phyloP scores from a whole-genome alignment of 2,888 invertebrate species.

The Pterostichus niger region DNA sequence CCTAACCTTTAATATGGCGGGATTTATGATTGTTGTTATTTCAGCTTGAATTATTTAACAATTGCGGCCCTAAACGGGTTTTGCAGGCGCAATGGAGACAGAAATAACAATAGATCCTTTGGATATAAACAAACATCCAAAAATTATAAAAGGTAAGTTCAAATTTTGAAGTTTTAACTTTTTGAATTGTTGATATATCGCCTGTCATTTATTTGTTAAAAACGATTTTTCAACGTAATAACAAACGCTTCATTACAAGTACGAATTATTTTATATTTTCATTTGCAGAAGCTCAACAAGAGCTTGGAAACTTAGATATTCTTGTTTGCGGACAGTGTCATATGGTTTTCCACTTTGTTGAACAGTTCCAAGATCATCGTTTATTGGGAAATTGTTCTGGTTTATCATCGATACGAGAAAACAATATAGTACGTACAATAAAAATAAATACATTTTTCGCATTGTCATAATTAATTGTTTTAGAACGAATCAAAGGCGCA shows the following conservation, averaged over 20 bases:
- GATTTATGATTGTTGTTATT: constrained; percentile 37
- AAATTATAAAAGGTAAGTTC: constrained; percentile 80
- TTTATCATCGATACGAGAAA: constrained; percentile 82
- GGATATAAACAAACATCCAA: constrained; percentile 82
- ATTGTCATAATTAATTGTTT: constrained; percentile 55
- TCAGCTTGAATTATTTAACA: constrained; percentile 30
- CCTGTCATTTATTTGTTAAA: constrained; percentile 40
- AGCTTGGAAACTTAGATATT: constrained; percentile 87
- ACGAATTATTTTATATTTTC: constrained; percentile 3
- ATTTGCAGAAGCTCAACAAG: constrained; percentile 85
- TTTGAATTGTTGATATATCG: constrained; percentile 4
- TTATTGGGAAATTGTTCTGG: constrained; percentile 80
- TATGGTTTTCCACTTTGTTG: constrained; percentile 88
- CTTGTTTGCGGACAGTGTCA: constrained; percentile 92
- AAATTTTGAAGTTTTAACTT: constrained; percentile 11
- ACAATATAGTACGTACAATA: constrained; percentile 80
- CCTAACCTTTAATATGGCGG: constrained; percentile 53
- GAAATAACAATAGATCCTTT: constrained; percentile 77
- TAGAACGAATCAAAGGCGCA: constrained; percentile 89
- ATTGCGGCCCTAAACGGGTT: constrained; percentile 42
- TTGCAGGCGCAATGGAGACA: constrained; percentile 43
- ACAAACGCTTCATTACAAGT: constrained; percentile 44
- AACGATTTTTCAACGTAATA: constrained; percentile 6
- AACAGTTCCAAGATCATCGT: constrained; percentile 88
- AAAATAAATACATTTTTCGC: background rate